These are phyloP conservation scores for Chionomys nivalis DNA, from an alignment of 2,113 vertebrate genomes.

Conservation along the genomic window DNA sequence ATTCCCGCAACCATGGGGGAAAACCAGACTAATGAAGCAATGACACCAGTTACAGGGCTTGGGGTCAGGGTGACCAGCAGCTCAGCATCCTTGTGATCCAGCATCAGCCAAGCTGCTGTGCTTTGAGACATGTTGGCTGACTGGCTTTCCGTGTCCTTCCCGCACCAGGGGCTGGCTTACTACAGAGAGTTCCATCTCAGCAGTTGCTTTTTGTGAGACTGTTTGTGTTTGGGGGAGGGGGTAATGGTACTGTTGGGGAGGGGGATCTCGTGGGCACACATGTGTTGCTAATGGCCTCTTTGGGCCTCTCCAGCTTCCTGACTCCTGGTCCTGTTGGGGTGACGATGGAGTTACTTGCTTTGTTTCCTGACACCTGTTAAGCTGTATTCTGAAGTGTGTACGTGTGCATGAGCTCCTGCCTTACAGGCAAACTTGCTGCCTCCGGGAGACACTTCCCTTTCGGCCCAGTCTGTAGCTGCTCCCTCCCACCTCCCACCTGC, in stretches of 20 bases:
- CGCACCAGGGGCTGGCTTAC: neutral
- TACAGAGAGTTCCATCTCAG: slow-evolving; percentile 49
- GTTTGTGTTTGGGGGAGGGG: neutral
- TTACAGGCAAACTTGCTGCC: slow-evolving; percentile 55
- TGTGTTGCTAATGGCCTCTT: neutral
- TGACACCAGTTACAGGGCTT: neutral
- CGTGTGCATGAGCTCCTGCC: neutral
- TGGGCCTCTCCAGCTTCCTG: neutral
- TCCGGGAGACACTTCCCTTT: neutral
- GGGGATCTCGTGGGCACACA: neutral
- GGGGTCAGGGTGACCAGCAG: neutral
- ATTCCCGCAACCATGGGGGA: neutral
- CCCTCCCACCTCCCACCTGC: neutral
- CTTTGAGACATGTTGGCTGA: neutral
- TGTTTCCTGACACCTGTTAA: slow-evolving; percentile 81
- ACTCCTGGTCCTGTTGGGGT: neutral
- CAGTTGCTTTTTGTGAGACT: slow-evolving; percentile 1
- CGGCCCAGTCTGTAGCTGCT: neutral
- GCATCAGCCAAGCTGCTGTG: neutral
- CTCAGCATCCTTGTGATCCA: neutral
- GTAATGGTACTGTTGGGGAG: neutral
- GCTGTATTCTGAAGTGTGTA: slow-evolving; percentile 42
- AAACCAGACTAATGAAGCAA: slow-evolving; percentile 25
- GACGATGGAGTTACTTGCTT: slow-evolving; percentile 60
- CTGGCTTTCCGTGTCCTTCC: neutral